Evolutionary conservation across 2,797 vertebrate species (phyloP).

Genomic region (Tinamus major): DNA sequence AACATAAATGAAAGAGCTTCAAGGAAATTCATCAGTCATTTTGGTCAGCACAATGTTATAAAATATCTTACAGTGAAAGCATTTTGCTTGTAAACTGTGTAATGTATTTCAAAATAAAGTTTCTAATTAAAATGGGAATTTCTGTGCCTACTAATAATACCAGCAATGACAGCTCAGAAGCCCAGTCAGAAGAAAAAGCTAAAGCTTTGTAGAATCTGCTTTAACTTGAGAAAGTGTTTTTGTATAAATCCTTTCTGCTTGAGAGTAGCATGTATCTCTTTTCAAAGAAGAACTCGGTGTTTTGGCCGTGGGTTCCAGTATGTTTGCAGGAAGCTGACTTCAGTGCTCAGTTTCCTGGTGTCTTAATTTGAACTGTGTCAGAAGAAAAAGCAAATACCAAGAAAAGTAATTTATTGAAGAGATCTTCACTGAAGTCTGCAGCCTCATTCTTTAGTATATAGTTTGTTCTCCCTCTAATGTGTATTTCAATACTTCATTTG

Average conservation of each 20-base stretch:
- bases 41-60: conserved; percentile 50
- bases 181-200: not conserved
- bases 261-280: not conserved
- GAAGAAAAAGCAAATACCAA: not conserved
- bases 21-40: conserved; percentile 22
- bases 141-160: conserved; percentile 62
- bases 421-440: not conserved
- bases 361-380: not conserved
- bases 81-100: conserved; percentile 61
- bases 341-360: not conserved
- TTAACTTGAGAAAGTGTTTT: not conserved
- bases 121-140: conserved; percentile 71
- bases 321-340: not conserved
- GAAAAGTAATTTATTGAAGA: not conserved
- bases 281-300: not conserved
- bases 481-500: not conserved
- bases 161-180: conserved; percentile 25
- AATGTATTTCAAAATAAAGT: conserved; percentile 73
- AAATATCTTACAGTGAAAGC: conserved; percentile 42
- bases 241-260: not conserved
- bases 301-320: not conserved
- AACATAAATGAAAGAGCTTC: conserved; percentile 19
- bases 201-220: not conserved
- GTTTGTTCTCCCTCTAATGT: not conserved
- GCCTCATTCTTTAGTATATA: not conserved